These are phyloP conservation scores for Parnassius apollo DNA, from an alignment of 2,888 invertebrate species.

Conservation along the genomic window DNA sequence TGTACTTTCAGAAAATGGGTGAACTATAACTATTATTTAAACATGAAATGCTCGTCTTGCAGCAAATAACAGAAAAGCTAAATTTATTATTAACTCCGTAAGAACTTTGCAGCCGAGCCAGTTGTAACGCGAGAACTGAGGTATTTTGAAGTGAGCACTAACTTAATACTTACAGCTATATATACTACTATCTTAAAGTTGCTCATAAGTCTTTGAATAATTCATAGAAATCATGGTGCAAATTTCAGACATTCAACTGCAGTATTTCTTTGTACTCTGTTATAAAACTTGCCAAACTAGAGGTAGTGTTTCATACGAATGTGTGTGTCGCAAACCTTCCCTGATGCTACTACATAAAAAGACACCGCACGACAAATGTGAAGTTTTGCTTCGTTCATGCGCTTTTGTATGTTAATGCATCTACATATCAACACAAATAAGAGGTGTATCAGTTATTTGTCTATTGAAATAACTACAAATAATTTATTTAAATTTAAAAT, in stretches of 20 bases:
- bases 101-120: constrained; percentile 15
- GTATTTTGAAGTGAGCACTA: constrained; percentile 21
- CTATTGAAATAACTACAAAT: no score
- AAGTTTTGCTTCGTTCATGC: no score
- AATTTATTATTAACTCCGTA: constrained; percentile 27
- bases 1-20: neutral
- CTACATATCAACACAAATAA: no score
- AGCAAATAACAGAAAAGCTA: constrained; percentile 23
- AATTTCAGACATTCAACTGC: neutral
- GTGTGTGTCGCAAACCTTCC: no score
- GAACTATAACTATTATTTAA: constrained; percentile 7
- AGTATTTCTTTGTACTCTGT: neutral
- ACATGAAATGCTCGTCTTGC: neutral
- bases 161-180: constrained; percentile 5
- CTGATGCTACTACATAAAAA: no score
- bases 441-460: no score
- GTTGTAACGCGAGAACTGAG: constrained; percentile 15
- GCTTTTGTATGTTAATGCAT: no score
- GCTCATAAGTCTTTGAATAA: constrained; percentile 1
- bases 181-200: constrained; percentile 17
- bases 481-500: no score
- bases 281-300: neutral
- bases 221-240: constrained; percentile 1
- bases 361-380: no score
- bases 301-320: no score